A percentile compares a stretch with the other conserved stretches of the same genome.
These are phyloP conservation scores for Cromileptes altivelis DNA, from an alignment of 2,113 vertebrate species.

Conservation along the genomic window DNA sequence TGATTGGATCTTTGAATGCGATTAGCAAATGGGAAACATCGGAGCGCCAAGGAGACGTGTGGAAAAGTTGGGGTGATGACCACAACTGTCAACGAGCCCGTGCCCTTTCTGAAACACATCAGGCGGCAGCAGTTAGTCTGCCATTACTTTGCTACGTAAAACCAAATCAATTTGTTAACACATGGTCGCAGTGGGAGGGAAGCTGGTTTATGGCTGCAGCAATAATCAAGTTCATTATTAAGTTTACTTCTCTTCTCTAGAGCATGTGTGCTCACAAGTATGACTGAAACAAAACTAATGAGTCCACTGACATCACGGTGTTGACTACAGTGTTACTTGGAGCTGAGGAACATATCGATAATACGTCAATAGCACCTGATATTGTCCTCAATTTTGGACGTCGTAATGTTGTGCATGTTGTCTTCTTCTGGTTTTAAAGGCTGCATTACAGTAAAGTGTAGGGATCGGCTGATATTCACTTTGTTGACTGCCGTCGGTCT, in stretches of 20 bases:
- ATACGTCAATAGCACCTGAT: no score
- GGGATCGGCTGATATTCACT: no score
- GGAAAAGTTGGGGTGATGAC: slow-evolving; percentile 22
- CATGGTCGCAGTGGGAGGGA: background rate
- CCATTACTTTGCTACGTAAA: slow-evolving; percentile 4
- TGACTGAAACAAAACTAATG: background rate
- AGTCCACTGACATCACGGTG: background rate
- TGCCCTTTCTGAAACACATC: background rate
- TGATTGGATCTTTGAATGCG: slow-evolving; percentile 41
- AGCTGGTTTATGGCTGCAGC: background rate
- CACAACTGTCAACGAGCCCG: background rate
- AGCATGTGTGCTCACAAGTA: background rate
- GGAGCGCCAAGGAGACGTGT: background rate
- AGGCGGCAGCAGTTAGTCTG: slow-evolving; percentile 2
- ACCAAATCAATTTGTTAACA: slow-evolving; percentile 9
- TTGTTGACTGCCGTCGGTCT: no score
- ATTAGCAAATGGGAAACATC: slow-evolving; percentile 26
- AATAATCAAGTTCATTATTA: background rate
- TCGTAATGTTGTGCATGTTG: no score
- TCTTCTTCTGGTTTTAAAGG: no score
- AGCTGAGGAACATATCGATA: no score
- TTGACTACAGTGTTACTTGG: background rate
- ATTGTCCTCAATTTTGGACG: no score
- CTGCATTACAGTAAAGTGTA: no score
- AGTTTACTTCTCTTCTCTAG: background rate